Percentiles rank a stretch among this genome's conserved stretches.
These are phyloP conservation scores for Amblyjoppa fuscipennis DNA, from an alignment of 2,888 invertebrate genomes.

Conservation along the genomic window DNA sequence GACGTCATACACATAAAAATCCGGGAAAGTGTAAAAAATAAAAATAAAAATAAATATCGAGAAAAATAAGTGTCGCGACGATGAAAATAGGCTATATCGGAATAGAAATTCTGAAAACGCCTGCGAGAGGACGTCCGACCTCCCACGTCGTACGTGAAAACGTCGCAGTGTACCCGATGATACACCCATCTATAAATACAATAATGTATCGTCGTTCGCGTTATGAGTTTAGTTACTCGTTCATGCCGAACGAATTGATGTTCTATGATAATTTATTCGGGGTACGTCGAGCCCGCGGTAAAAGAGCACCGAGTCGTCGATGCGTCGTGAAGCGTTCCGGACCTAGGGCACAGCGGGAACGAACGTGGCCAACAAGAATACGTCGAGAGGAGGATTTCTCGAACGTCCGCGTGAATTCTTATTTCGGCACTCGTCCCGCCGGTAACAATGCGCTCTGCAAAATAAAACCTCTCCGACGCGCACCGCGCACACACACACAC, in stretches of 20 bases:
- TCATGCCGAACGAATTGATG: constrained; percentile 13
- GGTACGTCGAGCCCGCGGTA: constrained; percentile 35
- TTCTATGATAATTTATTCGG: constrained; percentile 37
- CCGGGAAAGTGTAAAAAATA: neutral
- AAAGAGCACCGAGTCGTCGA: constrained; percentile 22
- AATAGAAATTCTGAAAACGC: constrained; percentile 38
- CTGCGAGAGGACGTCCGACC: neutral
- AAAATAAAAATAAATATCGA: constrained; percentile 10
- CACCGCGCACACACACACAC: neutral
- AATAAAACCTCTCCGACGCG: neutral
- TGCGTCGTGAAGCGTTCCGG: constrained; percentile 47
- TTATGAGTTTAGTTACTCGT: constrained; percentile 37
- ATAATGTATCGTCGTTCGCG: neutral
- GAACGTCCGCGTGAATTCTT: constrained; percentile 13
- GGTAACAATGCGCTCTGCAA: neutral
- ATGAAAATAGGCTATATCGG: constrained; percentile 26
- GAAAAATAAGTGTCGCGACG: neutral
- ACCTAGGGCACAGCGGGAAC: constrained; percentile 54
- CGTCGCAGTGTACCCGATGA: neutral
- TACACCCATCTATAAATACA: constrained; percentile 13
- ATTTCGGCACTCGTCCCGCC: constrained; percentile 1
- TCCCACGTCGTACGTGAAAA: constrained; percentile 39
- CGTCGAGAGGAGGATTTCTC: constrained; percentile 1
- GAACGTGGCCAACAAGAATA: constrained; percentile 10
- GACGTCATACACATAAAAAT: neutral